Evolutionary conservation across 2,797 vertebrate species (phyloP), one percentile per base, ranked within the genome.

Genomic region (Apogon talboti): DNA sequence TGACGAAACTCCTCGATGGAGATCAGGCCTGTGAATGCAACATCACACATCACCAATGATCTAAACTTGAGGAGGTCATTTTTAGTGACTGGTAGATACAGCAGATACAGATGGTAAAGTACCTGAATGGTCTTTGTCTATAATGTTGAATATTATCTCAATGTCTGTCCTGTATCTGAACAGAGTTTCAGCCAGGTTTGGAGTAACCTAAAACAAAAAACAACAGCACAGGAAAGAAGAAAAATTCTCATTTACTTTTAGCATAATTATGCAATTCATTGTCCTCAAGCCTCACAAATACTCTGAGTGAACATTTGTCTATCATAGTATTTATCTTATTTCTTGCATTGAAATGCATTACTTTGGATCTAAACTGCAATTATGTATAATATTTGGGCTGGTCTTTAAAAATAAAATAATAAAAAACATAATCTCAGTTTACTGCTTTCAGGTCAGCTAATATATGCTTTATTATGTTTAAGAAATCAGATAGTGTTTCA

Each of bases 41-140:
- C 7, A 38, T 62, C 21, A 63, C 33, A 54, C 12, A 40, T 11
- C 5, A 46, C 7, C 11, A 37, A 33, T 1, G 16, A 30, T 10
- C 3, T 66, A 66, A 35, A 42, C 4, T 42, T 3, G 28, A 1
- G 38, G n/a, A 38, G 12, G 48, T 2, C n/a, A 4, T 2, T 1
- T 52, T 1, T 24, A 8, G 33, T 4, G 1, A 33, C 57, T 42
- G 19, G 43, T 28, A 28, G 24, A 28, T 28, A 24, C 2, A 24
- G 21, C 5, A 5, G 0, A 19, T 13, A 24, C 3, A 38, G 0
- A 0, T 35, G 7, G 7, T 35, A 2, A 8, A 35, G 33, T 92
- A 98, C 97, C 98, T 86, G 97, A 99, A 60, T 95, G 94, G 84
- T 99, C 96, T 87, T 95, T 94, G 86, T 99, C 97, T 58, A 99